Conservation (phyloP, 2,888 invertebrate genomes). For the Chymomyza fuscimana region DNA sequence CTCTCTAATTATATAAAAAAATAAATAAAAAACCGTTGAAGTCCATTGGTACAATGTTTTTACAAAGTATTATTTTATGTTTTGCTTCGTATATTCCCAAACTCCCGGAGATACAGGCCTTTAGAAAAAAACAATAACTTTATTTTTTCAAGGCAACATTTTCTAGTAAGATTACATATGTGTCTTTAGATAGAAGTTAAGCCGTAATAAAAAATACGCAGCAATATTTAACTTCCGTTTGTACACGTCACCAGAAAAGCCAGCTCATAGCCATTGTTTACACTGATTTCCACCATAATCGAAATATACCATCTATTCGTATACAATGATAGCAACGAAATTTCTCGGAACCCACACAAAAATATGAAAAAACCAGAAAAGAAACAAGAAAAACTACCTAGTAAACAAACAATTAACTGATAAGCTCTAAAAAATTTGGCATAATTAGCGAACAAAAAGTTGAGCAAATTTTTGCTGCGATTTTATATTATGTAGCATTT, state of each 20-base stretch:
- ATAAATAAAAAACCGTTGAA: no score
- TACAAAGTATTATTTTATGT: no score
- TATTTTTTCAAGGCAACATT: no score
- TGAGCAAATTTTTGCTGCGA: constrained; percentile 6
- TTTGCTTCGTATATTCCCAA: no score
- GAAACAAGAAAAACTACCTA: constrained; percentile 18
- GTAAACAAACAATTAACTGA: constrained; percentile 72
- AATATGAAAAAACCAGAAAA: constrained; percentile 4
- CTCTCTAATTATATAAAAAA: no score
- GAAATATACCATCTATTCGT: not conserved
- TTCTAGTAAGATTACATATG: no score
- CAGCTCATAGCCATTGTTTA: not conserved
- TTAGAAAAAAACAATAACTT: no score
- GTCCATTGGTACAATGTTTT: no score
- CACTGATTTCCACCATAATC: not conserved
- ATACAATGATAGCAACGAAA: not conserved
- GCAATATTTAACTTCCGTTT: not conserved
- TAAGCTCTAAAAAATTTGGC: constrained; percentile 35
- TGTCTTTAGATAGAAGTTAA: not conserved
- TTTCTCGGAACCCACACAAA: constrained; percentile 1
- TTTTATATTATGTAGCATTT: not conserved
- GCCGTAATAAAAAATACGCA: no score
- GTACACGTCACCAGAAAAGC: not conserved
- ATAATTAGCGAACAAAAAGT: constrained; percentile 29
- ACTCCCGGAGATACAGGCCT: no score